Conservation (phyloP, 2,797 vertebrate species). For the Arremon aurantiirostris region DNA sequence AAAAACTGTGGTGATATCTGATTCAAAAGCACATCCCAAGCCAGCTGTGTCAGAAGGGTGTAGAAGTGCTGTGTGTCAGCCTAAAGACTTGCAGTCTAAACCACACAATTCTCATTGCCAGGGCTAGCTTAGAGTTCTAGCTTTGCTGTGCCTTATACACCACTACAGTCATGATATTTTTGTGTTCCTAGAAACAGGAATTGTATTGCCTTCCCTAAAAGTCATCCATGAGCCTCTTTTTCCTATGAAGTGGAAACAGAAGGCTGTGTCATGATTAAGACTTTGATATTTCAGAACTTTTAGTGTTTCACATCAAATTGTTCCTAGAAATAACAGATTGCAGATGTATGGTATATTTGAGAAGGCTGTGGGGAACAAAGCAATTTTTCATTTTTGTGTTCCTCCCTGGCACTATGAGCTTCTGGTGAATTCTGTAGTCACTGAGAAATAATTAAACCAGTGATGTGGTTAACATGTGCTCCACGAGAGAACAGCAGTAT, state of each 20-base stretch:
- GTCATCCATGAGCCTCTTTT: not conserved
- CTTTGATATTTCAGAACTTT: not conserved
- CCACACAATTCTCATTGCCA: not conserved
- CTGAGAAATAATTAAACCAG: not conserved
- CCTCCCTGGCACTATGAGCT: not conserved
- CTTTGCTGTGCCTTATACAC: not conserved
- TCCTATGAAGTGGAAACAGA: not conserved
- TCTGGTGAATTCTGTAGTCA: not conserved
- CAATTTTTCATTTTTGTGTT: not conserved
- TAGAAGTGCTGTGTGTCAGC: not conserved
- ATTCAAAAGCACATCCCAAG: not conserved
- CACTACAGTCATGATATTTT: not conserved
- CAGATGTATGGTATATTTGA: not conserved
- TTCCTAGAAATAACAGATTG: not conserved
- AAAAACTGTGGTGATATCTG: not conserved
- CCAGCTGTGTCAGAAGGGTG: not conserved
- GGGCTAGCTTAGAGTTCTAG: not conserved
- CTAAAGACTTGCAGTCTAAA: not conserved
- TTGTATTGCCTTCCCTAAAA: not conserved
- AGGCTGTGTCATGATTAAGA: not conserved
- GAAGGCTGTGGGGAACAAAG: not conserved
- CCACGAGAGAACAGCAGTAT: rapidly evolving
- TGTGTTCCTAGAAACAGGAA: not conserved
- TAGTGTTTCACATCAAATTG: not conserved
- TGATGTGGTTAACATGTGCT: not conserved